Evolutionary conservation across 2,888 invertebrate genomes (phyloP).

Genomic region (Epirrita christyi): DNA sequence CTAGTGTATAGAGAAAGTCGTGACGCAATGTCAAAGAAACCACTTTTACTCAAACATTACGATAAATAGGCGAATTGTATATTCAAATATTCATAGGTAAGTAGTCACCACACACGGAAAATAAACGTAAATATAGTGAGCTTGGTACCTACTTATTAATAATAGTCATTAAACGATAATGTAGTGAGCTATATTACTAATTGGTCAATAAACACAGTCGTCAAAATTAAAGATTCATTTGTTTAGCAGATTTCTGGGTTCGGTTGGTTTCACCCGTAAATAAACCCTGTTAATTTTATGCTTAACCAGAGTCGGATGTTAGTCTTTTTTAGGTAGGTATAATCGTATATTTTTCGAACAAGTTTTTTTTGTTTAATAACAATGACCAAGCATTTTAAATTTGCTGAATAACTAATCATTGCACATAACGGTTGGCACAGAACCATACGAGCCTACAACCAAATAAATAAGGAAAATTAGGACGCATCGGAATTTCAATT

Average conservation of each 20-base stretch:
- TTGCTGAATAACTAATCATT: slow-evolving; percentile 28
- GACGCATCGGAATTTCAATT: not conserved
- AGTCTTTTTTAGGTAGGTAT: too few relatives aligned
- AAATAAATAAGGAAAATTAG: slow-evolving; percentile 6
- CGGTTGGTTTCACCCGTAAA: too few relatives aligned
- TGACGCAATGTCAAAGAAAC: slow-evolving; percentile 35
- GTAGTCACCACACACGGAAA: not conserved
- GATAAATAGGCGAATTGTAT: slow-evolving; percentile 12
- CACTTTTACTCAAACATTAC: slow-evolving; percentile 27
- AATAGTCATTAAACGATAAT: not conserved
- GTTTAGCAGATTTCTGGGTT: too few relatives aligned
- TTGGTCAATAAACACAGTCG: too few relatives aligned
- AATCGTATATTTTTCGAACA: too few relatives aligned
- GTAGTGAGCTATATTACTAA: too few relatives aligned
- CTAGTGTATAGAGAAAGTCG: slow-evolving; percentile 35
- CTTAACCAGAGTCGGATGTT: too few relatives aligned
- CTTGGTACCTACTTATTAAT: too few relatives aligned
- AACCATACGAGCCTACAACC: slow-evolving; percentile 16
- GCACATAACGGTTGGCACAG: slow-evolving; percentile 22
- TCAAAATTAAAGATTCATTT: too few relatives aligned
- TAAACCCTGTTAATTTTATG: too few relatives aligned
- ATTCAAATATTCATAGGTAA: slow-evolving; percentile 12
- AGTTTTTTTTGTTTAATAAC: slow-evolving; percentile 7
- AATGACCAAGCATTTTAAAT: slow-evolving; percentile 13
- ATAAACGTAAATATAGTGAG: not conserved